Evolutionary conservation across 2,888 invertebrate species (phyloP), one percentile per base, ranked within the genome.

Genomic region (Cyclophora punctaria): DNA sequence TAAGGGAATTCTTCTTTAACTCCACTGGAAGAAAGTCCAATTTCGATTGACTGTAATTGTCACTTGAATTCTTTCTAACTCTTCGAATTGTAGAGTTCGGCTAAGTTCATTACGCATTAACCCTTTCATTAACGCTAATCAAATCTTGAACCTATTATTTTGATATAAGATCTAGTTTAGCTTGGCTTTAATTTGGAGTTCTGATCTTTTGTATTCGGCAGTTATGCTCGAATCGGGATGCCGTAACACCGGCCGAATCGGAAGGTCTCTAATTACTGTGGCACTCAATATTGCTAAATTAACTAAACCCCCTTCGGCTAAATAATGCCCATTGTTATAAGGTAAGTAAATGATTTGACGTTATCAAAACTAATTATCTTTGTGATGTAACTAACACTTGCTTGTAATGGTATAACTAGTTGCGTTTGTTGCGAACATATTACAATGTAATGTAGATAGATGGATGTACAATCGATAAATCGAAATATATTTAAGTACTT

Each of bases 201-300:
- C 52, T 45, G 54, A 49, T 67, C 49, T 67, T 67, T 57, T 35
- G 53, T 50, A 49, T 52, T 52, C 20, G 20, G 50, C 52, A 51
- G 37, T 37, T 37, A 2, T 78, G 80, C 83, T 83, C 78, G 79
- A 80, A 82, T 85, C 83, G 82, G 85, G 86, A 84, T 85, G 83
- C 83, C 80, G 84, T 81, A 82, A 83, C 69, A 75, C 78, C 80
- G 82, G 82, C 83, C 79, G 78, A 20, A 20, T 20, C 20, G 20
- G 20, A 20, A 20, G 75, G 67, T 75, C 62, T 84, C 85, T 85
- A 86, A 87, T 88, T 87, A 84, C 81, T 75, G 66, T 74, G 76
- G 80, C 79, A 80, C 77, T 83, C 80, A 77, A 81, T 82, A 78
- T 87, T 88, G 84, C 86, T 80, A 85, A 83, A 87, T 76, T 71